Evolutionary conservation across 1,140 invertebrate genomes (phyloP).

Genomic region (Dolichoris vasculosae): DNA sequence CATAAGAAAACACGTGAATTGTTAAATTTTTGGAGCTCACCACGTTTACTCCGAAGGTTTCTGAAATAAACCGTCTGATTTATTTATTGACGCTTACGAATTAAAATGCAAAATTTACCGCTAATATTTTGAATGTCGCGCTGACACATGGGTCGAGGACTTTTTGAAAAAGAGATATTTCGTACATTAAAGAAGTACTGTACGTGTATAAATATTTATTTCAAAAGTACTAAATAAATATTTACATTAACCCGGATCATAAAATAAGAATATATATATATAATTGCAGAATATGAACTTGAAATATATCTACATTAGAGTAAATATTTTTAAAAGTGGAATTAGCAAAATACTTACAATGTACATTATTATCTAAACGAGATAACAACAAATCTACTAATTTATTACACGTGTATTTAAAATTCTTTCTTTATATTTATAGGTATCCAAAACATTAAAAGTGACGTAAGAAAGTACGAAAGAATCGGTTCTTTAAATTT

Average conservation of each 20-base stretch:
- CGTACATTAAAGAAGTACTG: not conserved
- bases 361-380: not conserved
- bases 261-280: not conserved
- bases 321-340: not conserved
- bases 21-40: conserved; percentile 14
- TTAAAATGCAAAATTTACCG: not conserved
- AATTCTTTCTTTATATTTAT: not conserved
- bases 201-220: not conserved
- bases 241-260: not conserved
- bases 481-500: not conserved
- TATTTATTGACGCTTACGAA: not conserved
- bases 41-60: not conserved
- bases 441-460: not conserved
- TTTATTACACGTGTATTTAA: not conserved
- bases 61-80: not conserved
- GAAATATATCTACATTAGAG: not conserved
- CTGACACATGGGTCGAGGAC: not conserved
- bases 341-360: not conserved
- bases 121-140: not conserved
- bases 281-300: not conserved
- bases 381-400: not conserved
- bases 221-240: not conserved
- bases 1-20: conserved; percentile 10
- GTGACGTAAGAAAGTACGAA: not conserved
- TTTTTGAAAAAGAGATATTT: not conserved